Conservation (phyloP, 37 sponge, comb jelly and placozoan genomes). For the Halichondria panicea region DNA sequence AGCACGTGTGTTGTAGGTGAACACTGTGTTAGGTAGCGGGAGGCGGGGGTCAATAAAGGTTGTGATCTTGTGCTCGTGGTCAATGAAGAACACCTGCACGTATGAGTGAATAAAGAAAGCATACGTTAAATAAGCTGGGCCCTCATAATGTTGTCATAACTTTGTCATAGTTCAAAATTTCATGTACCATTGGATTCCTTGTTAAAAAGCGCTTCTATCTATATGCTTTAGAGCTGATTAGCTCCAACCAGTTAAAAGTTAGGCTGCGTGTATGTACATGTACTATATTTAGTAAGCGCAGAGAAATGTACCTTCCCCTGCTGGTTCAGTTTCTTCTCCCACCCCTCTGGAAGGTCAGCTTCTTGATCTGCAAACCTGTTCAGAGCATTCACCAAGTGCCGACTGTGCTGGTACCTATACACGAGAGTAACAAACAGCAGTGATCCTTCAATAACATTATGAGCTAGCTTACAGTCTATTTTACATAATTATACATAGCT, state of each 20-base stretch:
- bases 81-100: constrained; percentile 78
- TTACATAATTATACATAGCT: neutral
- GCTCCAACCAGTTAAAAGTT: too few species aligned
- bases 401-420: constrained; percentile 78
- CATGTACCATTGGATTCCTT: too few species aligned
- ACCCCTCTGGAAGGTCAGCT: constrained; percentile 66
- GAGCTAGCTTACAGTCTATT: neutral
- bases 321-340: constrained; percentile 86
- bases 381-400: constrained; percentile 63
- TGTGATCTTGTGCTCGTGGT: constrained; percentile 68
- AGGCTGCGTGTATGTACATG: too few species aligned
- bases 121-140: too few species aligned
- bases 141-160: too few species aligned
- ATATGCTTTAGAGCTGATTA: too few species aligned
- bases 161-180: too few species aligned
- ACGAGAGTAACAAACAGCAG: neutral
- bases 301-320: constrained; percentile 64
- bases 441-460: neutral
- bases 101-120: neutral
- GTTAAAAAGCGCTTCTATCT: too few species aligned
- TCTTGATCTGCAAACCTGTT: constrained; percentile 64
- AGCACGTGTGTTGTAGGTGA: constrained; percentile 11
- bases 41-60: constrained; percentile 92
- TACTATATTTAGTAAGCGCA: too few species aligned
- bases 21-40: constrained; percentile 45